A percentile compares a stretch with the other conserved stretches of the same genome.
Evolutionary conservation across 2,113 vertebrate species (phyloP).

Genomic region (Isurus oxyrinchus): DNA sequence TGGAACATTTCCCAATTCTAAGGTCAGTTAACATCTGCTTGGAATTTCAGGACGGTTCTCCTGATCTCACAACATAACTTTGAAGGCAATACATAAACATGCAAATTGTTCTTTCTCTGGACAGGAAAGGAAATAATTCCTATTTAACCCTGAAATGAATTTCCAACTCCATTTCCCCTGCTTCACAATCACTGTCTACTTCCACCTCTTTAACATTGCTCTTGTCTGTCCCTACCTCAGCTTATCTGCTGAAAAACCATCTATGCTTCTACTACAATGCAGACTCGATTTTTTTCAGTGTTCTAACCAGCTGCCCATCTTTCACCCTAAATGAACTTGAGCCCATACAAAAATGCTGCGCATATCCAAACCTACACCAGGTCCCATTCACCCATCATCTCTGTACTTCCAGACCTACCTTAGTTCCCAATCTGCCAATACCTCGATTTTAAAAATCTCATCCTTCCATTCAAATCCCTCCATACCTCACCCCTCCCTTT

Average conservation of each 20-base stretch:
- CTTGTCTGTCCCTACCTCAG: not conserved
- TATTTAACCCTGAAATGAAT: not conserved
- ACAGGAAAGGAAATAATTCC: not conserved
- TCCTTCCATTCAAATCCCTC: not conserved
- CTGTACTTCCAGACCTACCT: not conserved
- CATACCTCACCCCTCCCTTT: not conserved
- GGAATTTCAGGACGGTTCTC: not conserved
- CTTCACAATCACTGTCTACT: not conserved
- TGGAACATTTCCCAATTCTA: not conserved
- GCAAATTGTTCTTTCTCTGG: not conserved
- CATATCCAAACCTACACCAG: not conserved
- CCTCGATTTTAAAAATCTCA: not conserved
- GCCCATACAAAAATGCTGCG: not conserved
- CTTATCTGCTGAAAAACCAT: not conserved
- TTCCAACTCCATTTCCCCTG: not conserved
- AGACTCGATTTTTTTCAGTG: not conserved
- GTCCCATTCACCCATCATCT: not conserved
- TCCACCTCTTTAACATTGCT: not conserved
- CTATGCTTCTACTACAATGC: not conserved
- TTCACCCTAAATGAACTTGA: not conserved
- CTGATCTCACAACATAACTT: not conserved
- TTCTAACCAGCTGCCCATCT: not conserved
- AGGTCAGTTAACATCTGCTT: not conserved
- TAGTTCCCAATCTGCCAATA: not conserved
- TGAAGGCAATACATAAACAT: not conserved